phyloP scores from a whole-genome alignment of 2,888 invertebrate genomes.

The Scelioninae gen. 1 region DNA sequence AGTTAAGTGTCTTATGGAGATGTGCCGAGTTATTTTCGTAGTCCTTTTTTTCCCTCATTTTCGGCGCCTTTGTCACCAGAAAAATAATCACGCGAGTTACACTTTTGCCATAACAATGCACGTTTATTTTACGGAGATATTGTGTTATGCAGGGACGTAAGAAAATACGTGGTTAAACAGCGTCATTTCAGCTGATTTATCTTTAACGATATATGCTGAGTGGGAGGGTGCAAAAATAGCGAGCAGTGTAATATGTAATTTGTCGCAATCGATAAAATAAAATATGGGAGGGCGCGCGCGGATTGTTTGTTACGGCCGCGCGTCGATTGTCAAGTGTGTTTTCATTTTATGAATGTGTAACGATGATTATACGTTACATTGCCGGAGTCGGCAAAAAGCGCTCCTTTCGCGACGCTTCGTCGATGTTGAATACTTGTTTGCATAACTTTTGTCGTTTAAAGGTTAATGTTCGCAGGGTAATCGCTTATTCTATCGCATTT shows the following conservation, averaged over 20 bases:
- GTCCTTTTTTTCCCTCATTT: not conserved
- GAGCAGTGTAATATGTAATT: slow-evolving; percentile 51
- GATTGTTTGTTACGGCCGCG: slow-evolving; percentile 42
- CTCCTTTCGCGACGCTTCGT: slow-evolving; percentile 16
- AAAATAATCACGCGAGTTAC: slow-evolving; percentile 51
- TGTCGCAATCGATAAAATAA: slow-evolving; percentile 55
- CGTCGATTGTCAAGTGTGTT: slow-evolving; percentile 26
- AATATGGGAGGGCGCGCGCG: slow-evolving; percentile 37
- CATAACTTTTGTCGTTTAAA: slow-evolving; percentile 39
- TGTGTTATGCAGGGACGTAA: slow-evolving; percentile 43
- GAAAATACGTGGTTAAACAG: slow-evolving; percentile 46
- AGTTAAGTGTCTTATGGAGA: slow-evolving; percentile 60
- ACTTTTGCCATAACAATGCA: slow-evolving; percentile 44
- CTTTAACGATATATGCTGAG: slow-evolving; percentile 53
- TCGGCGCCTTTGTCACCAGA: slow-evolving; percentile 42
- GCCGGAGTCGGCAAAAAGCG: slow-evolving; percentile 6
- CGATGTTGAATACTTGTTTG: slow-evolving; percentile 15
- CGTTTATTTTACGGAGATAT: slow-evolving; percentile 57
- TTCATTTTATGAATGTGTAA: slow-evolving; percentile 40
- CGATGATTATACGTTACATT: slow-evolving; percentile 46
- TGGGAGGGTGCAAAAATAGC: slow-evolving; percentile 50
- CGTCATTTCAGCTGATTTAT: slow-evolving; percentile 56
- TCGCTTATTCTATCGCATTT: not conserved
- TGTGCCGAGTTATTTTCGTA: slow-evolving; percentile 15
- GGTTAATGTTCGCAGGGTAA: slow-evolving; percentile 20